Evolutionary conservation across 2,113 vertebrate species (phyloP), one percentile per base, ranked within the genome.

Genomic region (Chrysemys picta): DNA sequence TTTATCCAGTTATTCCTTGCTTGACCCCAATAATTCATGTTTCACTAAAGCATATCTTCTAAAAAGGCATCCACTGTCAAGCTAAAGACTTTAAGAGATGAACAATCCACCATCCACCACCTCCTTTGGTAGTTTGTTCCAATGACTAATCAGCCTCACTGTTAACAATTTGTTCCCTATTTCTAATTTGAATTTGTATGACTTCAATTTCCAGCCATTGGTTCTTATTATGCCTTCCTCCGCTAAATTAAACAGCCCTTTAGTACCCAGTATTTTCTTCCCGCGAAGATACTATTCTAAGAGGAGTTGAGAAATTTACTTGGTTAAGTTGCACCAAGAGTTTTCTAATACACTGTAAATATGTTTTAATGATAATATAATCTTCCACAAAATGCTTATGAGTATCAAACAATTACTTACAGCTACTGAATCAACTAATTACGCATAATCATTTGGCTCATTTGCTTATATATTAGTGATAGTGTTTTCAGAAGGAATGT

Each of bases 401-500:
- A 93, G 13, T 92, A 95, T 38, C 52, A 89, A 97, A 93, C 47
- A 95, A 94, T 97, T 97, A 47, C 91, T 94, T 96, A 84, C 38
- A 97, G 78, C 89, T 96, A 96, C 93, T 69, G 38, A 25, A 92
- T 45, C 35, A 95, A 59, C 91, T 98, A 97, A 98, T 96, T 96
- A 90, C 24, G 17, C 82, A 78, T 93, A 96, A 96, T 96, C 62
- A 96, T 92, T 89, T 96, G 79, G 27, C 53, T 97, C 56, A 93
- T 96, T 97, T 96, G 84, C 83, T 87, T 96, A 82, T 8, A 31
- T 81, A 95, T 35, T 17, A 93, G 87, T 88, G 53, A 31, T 84
- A 90, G 13, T 2, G 65, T 91, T 97, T 92, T 95, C 92, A 93
- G 78, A 19, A 95, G 94, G 75, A 97, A 84, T 80, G 83, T 84